Evolutionary conservation across 1,140 invertebrate species (phyloP).

Genomic region (Pteromalus puparum): DNA sequence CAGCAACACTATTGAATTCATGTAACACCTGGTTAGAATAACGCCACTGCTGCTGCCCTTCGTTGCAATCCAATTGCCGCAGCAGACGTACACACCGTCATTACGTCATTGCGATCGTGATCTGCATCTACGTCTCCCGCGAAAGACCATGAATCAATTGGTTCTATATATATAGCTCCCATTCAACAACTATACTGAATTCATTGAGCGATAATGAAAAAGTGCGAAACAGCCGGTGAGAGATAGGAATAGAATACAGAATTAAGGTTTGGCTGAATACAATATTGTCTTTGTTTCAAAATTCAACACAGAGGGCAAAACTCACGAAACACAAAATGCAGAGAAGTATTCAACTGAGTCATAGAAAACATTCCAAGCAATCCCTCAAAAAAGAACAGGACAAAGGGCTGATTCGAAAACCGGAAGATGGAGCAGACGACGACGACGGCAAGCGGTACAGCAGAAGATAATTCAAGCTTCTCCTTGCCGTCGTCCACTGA

Average conservation of each 20-base stretch:
- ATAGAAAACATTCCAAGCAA: no score
- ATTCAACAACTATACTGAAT: neutral
- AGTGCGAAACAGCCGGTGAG: neutral
- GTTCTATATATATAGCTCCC: neutral
- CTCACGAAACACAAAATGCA: no score
- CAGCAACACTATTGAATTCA: neutral
- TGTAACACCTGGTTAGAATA: slow-evolving; percentile 1
- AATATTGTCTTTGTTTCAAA: no score
- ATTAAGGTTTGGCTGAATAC: no score
- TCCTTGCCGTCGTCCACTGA: neutral
- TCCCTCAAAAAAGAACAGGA: neutral
- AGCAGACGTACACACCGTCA: neutral
- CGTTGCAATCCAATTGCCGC: neutral
- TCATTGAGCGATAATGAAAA: neutral
- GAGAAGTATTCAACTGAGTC: no score
- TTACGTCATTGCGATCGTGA: slow-evolving; percentile 6
- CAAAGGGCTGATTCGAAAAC: neutral
- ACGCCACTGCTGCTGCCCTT: neutral
- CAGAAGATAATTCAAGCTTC: neutral
- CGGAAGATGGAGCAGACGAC: no score
- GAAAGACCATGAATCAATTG: neutral
- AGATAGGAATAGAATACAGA: no score
- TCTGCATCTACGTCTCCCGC: neutral
- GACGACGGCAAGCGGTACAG: neutral
- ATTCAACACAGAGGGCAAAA: no score